These are phyloP conservation scores for Himalopsyche kuldschensis DNA, from an alignment of 2,888 invertebrate species.

Conservation along the genomic window DNA sequence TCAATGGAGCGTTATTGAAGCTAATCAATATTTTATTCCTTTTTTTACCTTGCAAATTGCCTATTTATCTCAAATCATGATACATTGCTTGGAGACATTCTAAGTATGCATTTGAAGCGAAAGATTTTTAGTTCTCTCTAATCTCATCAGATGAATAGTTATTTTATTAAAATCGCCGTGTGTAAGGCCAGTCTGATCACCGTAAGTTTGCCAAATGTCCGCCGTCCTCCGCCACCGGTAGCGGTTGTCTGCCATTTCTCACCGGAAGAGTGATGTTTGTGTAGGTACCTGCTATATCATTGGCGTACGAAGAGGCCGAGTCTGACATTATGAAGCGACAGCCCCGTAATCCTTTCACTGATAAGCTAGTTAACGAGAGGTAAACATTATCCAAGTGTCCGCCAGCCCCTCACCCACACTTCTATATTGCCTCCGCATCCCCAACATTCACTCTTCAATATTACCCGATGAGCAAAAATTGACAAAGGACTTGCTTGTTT, in stretches of 20 bases:
- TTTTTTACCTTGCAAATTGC: too few relatives aligned
- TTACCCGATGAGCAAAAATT: neutral
- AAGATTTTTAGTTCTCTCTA: too few relatives aligned
- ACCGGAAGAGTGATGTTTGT: conserved; percentile 53
- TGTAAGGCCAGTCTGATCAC: neutral
- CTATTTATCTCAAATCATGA: too few relatives aligned
- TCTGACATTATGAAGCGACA: conserved; percentile 93
- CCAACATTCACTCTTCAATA: neutral
- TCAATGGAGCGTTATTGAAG: too few relatives aligned
- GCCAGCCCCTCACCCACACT: conserved; percentile 40
- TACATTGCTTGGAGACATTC: too few relatives aligned
- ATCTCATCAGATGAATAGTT: too few relatives aligned
- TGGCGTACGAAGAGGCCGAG: conserved; percentile 90
- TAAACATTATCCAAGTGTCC: conserved; percentile 60
- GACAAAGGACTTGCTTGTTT: neutral
- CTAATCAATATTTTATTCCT: too few relatives aligned
- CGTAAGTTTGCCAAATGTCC: neutral
- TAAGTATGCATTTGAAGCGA: too few relatives aligned
- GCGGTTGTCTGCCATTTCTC: conserved; percentile 7
- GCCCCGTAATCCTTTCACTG: conserved; percentile 84
- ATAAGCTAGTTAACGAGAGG: conserved; percentile 98
- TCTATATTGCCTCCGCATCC: neutral
- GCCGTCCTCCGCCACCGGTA: neutral
- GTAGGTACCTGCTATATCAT: conserved; percentile 88
- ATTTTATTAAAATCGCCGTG: too few relatives aligned